These are phyloP conservation scores for Scolanthus callimorphus DNA, from an alignment of 92 coral and sea anemone species.

Conservation along the genomic window DNA sequence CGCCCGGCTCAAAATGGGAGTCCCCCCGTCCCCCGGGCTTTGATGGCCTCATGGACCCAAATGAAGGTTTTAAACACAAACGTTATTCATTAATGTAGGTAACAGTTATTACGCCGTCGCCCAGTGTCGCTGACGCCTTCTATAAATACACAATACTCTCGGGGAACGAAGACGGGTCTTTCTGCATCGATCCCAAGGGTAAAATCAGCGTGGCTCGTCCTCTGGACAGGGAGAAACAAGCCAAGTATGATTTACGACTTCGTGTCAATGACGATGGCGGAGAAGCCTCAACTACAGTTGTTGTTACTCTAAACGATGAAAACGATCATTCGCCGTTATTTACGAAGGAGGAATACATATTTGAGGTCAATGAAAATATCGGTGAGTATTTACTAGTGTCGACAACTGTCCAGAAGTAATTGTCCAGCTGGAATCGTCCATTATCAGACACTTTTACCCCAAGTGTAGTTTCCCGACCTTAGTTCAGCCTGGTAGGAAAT, in stretches of 20 bases:
- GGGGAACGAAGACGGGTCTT: slow-evolving; percentile 75
- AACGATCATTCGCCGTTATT: slow-evolving; percentile 74
- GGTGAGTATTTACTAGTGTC: slow-evolving; percentile 20
- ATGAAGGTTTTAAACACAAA: slow-evolving; percentile 10
- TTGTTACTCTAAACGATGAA: slow-evolving; percentile 46
- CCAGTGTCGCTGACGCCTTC: slow-evolving; percentile 17
- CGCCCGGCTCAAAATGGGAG: no score
- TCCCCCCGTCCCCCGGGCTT: neutral
- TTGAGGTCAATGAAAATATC: slow-evolving; percentile 39
- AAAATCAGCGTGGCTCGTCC: slow-evolving; percentile 74
- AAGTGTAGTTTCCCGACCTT: no score
- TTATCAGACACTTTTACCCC: no score
- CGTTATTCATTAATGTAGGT: no score
- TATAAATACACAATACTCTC: slow-evolving; percentile 49
- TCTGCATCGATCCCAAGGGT: slow-evolving; percentile 71
- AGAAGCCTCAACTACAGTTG: slow-evolving; percentile 42
- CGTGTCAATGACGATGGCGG: slow-evolving; percentile 52
- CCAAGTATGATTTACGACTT: slow-evolving; percentile 55
- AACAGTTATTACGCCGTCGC: slow-evolving; percentile 31
- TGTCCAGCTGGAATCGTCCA: no score
- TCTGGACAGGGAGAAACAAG: slow-evolving; percentile 78
- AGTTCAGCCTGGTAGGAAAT: no score
- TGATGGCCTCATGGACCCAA: slow-evolving; percentile 4
- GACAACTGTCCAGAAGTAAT: no score
- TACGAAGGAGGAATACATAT: slow-evolving; percentile 35